Evolutionary conservation across 2,888 invertebrate genomes (phyloP).

Genomic region (Nowickia ferox): DNA sequence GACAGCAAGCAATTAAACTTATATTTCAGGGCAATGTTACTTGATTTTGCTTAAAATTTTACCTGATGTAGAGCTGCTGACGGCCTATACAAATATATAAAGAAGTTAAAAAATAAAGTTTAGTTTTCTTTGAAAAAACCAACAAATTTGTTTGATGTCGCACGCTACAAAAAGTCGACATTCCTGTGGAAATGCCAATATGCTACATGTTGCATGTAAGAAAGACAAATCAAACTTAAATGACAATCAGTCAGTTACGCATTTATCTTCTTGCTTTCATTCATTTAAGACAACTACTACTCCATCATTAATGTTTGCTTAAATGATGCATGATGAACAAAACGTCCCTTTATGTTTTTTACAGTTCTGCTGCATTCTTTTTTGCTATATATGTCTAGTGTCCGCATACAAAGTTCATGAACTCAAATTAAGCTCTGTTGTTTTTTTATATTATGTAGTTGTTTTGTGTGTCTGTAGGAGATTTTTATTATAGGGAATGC

Average conservation of each 20-base stretch:
- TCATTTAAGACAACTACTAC: constrained; percentile 8
- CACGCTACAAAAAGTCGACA: too few species aligned
- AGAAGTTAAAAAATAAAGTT: too few species aligned
- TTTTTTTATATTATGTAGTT: constrained; percentile 10
- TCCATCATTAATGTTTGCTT: constrained; percentile 41
- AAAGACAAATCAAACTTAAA: constrained; percentile 58
- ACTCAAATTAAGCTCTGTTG: constrained; percentile 43
- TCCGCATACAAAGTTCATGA: constrained; percentile 56
- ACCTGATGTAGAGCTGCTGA: too few species aligned
- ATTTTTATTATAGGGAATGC: constrained; percentile 26
- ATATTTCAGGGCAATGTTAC: too few species aligned
- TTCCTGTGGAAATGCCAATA: too few species aligned
- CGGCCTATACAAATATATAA: too few species aligned
- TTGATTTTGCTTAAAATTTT: too few species aligned
- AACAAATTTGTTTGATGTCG: too few species aligned
- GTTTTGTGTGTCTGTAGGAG: background rate
- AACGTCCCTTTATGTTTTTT: constrained; percentile 20
- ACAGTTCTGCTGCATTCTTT: background rate
- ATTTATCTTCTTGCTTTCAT: constrained; percentile 22
- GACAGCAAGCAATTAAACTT: too few species aligned
- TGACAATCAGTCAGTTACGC: constrained; percentile 54
- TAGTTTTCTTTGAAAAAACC: too few species aligned
- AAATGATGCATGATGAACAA: constrained; percentile 48
- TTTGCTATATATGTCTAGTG: background rate
- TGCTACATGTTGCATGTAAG: constrained; percentile 37